Base-by-base conservation (phyloP, 2,888 invertebrate genomes). In the Clepsis dumicolana region DNA sequence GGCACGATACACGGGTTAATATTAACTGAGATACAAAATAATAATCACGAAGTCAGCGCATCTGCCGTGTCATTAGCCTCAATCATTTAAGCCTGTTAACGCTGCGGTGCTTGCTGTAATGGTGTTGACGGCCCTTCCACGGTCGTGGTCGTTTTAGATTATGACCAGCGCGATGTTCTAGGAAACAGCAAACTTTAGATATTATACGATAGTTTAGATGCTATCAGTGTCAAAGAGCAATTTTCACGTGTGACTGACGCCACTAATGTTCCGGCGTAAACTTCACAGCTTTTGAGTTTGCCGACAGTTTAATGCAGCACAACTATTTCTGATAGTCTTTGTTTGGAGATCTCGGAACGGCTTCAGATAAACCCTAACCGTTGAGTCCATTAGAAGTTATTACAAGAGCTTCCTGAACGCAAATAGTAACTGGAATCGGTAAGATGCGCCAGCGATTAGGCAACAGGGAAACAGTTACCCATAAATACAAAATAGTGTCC, bases 21-120 rank as follows among this genome's bases (percentile, higher is more conserved):
- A 56, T 56, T 56, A 35, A 56, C 56, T 72, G 70, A 78, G 77
- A 81, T 81, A 84, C 85, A 87, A 59, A 68, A 68, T 68, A 41
- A 86, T 90, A 88, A 85, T 87, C 83, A 85, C 85, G 83, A 86
- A 87, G 87, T 87, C 82, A 80, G 85, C 84, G 81, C 92, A 92
- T 89, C 91, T 91, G 90, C 84, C 87, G 79, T 88, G 92, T 92
- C 93, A 89, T 93, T 93, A 92, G 84, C 88, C 91, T 81, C 81
- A 77, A 81, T 86, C 86, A 87, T 91, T 91, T 89, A 85, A 88
- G 89, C 89, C 86, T 87, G 90, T 92, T 93, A 93, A 90, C 86
- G 84, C 79, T 78, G 81, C 81, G 81, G 63, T 83, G 84, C 84
- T 86, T 84, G 84, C 77, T 80, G 81, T 91, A 87, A 91, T 88